phyloP scores from a whole-genome alignment of 2,888 invertebrate species.

The Neoitamus cyanurus region DNA sequence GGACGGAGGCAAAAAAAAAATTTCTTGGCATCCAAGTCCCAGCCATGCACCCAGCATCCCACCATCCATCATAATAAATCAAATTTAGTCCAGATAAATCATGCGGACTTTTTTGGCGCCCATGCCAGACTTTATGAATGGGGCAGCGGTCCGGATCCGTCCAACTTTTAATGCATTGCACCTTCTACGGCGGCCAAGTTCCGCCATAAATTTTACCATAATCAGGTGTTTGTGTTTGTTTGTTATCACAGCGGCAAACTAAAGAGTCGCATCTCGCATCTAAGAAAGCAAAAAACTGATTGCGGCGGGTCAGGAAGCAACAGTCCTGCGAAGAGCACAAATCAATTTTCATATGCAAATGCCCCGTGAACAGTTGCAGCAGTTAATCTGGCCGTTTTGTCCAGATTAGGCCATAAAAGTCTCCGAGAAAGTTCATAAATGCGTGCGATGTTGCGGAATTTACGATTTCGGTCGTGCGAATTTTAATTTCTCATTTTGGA shows the following conservation, averaged over 20 bases:
- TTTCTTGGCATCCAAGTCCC: neutral
- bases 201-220: slow-evolving; percentile 19
- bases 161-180: slow-evolving; percentile 20
- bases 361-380: slow-evolving; percentile 16
- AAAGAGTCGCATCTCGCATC: neutral
- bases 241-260: neutral
- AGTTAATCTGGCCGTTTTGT: slow-evolving; percentile 32
- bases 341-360: slow-evolving; percentile 42
- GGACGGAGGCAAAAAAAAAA: neutral
- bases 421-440: neutral
- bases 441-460: neutral
- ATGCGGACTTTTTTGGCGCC: slow-evolving; percentile 10
- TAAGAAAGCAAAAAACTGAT: neutral
- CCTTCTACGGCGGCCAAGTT: neutral
- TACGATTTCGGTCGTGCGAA: neutral
- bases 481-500: slow-evolving; percentile 16
- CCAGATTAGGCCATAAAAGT: neutral
- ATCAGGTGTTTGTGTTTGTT: neutral
- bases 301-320: neutral
- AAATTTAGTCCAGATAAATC: slow-evolving; percentile 18
- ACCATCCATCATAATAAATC: slow-evolving; percentile 25
- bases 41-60: neutral
- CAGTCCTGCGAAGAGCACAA: neutral
- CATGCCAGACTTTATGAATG: slow-evolving; percentile 2
- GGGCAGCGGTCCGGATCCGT: neutral